Evolutionary conservation across 1,140 invertebrate species (phyloP), one percentile per base, ranked within the genome.

Genomic region (Drosophila takahashii): DNA sequence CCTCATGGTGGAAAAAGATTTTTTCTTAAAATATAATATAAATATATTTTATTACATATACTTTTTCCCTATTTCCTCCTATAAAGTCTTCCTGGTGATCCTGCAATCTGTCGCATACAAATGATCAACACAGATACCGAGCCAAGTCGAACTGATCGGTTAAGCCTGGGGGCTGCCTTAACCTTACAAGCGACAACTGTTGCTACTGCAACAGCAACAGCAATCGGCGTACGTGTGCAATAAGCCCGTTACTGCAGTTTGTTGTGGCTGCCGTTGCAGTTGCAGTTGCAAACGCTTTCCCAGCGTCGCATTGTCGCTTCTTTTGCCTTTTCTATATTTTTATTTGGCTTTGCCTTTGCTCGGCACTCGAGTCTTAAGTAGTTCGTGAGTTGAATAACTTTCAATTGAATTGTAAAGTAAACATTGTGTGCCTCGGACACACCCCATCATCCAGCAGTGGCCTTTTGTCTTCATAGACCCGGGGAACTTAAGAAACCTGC

Each of bases 371-470:
- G 87, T 90, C 86, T 85, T 90, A 90, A 90, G 85, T 90, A 90
- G 85, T 90, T 90, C 85, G 85, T 90, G 85, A 90, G 85, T 90
- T 90, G 85, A 90, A 90, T 90, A 90, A 90, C 86, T 90, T 90
- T 90, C 85, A 90, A 90, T 90, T 90, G 85, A 90, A 90, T 90
- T 90, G 85, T 90, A 84, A 89, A 89, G 85, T 89, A 89, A 89
- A 89, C 84, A 89, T 84, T 89, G 77, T 89, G 80, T 84, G 84
- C 62, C 76, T 64, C 57, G 60, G 84, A 87, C 83, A 89, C 83
- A 87, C 83, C 83, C 83, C 81, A 36, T 42, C 78, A 69, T 65
- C 50, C 71, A 62, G 58, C 70, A 47, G 16, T 47, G 61, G 50
- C 80, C 81, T 83, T 51, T 83, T 83, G 80, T 83, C 75, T 84